These are phyloP conservation scores for Bergia puertoricense DNA, from an alignment of 92 coral and sea anemone genomes.

Conservation along the genomic window DNA sequence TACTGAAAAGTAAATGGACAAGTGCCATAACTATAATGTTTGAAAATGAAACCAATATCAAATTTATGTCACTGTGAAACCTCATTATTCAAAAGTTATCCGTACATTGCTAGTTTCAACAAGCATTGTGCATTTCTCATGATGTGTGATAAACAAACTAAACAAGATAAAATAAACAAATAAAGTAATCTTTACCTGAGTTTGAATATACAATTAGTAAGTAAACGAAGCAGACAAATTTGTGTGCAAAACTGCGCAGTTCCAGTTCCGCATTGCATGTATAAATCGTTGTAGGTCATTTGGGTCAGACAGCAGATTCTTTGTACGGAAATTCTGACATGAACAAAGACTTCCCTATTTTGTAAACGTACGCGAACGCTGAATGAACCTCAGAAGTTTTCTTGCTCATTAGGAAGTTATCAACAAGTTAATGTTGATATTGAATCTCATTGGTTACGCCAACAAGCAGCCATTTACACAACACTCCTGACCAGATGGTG, in stretches of 20 bases:
- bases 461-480: slow-evolving; percentile 6
- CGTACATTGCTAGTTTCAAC: neutral
- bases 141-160: no score
- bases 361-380: neutral
- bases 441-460: neutral
- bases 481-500: neutral
- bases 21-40: neutral
- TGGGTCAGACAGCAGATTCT: neutral
- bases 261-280: neutral
- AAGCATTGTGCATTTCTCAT: neutral
- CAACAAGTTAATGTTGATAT: neutral
- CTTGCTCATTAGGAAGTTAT: neutral
- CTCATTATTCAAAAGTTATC: no score
- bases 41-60: neutral
- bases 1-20: neutral
- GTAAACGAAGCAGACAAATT: neutral
- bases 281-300: neutral
- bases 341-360: neutral
- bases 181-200: no score
- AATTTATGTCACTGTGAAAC: neutral
- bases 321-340: neutral
- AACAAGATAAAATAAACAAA: no score
- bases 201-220: no score
- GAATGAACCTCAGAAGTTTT: neutral
- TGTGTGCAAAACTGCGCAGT: neutral